Evolutionary conservation across 1,140 invertebrate genomes (phyloP), one percentile per base, ranked within the genome.

Genomic region (Drosophila mojavensis): DNA sequence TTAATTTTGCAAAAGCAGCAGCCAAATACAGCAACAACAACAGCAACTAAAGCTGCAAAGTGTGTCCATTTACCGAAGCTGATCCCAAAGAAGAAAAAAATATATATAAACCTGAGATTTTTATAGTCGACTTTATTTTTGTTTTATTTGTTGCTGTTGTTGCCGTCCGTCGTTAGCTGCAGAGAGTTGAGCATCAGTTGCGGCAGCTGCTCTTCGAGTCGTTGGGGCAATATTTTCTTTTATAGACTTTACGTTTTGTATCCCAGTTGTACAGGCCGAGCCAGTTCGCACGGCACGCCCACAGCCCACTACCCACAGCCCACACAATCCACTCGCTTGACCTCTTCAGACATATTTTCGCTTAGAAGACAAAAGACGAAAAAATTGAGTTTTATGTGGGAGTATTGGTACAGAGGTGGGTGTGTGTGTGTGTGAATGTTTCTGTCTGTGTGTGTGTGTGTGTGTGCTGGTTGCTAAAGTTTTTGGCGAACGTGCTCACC

Each of bases 81-180:
- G 72, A 48, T 74, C 65, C 72, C 39, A 74, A 15, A 2, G 43
- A 45, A 13, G 7, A 45, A 80, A 50, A 83, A 24, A 2, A 24
- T 24, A 24, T 24, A 24, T 80, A 77, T 84, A 84, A 84, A 84
- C 81, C 81, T 84, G 81, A 80, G 81, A 84, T 84, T 84, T 81
- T 84, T 84, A 80, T 84, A 70, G 77, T 68, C 61, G 68, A 80
- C 73, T 84, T 84, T 84, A 76, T 80, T 80, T 80, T 80, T 80
- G 64, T 53, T 63, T 78, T 72, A 58, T 79, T 74, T 63, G 58
- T 59, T 73, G 33, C 7, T 60, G 28, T 17, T 62, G 50, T 36
- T 68, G 26, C 50, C 56, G 43, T 30, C 26, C 30, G 54, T 68
- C 39, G 69, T 60, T 45, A 60, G 69, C 28, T 74, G 66, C 41